Evolutionary conservation across 2,888 invertebrate genomes (phyloP).

Genomic region (Drosophila sordidapex): DNA sequence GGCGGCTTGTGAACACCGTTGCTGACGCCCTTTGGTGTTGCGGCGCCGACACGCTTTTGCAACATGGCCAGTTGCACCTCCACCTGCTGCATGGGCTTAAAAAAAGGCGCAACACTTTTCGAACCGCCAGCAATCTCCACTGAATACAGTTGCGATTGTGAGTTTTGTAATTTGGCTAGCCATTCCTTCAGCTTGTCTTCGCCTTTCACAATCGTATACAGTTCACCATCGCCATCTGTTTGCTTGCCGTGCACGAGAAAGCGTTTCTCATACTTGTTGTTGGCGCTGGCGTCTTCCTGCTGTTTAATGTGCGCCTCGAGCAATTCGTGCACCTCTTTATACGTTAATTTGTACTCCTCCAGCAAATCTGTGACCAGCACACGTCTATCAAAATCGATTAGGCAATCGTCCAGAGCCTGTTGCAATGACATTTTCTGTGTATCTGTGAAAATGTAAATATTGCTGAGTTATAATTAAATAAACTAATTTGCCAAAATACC

Average conservation of each 20-base stretch:
- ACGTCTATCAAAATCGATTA: constrained; percentile 81
- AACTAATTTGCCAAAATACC: neutral
- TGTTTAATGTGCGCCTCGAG: constrained; percentile 65
- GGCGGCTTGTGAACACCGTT: constrained; percentile 35
- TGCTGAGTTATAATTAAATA: neutral
- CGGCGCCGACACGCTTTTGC: constrained; percentile 35
- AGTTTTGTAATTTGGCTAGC: constrained; percentile 68
- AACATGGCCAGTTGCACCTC: constrained; percentile 64
- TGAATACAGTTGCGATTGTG: constrained; percentile 76
- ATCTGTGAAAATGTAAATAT: neutral
- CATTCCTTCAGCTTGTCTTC: constrained; percentile 74
- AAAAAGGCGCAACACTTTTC: constrained; percentile 72
- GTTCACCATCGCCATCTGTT: constrained; percentile 46
- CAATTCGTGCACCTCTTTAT: constrained; percentile 71
- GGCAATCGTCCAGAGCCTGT: constrained; percentile 76
- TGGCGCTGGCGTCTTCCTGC: constrained; percentile 67
- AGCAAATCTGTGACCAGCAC: constrained; percentile 82
- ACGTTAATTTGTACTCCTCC: constrained; percentile 77
- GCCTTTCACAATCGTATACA: constrained; percentile 77
- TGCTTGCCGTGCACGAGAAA: constrained; percentile 60
- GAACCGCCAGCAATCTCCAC: constrained; percentile 81
- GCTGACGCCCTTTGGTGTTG: constrained; percentile 28
- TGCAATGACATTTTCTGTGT: constrained; percentile 58
- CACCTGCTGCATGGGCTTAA: constrained; percentile 75
- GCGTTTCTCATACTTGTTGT: constrained; percentile 77